phyloP scores from a whole-genome alignment of 2,113 vertebrate genomes.

The Gopherus evgoodei region DNA sequence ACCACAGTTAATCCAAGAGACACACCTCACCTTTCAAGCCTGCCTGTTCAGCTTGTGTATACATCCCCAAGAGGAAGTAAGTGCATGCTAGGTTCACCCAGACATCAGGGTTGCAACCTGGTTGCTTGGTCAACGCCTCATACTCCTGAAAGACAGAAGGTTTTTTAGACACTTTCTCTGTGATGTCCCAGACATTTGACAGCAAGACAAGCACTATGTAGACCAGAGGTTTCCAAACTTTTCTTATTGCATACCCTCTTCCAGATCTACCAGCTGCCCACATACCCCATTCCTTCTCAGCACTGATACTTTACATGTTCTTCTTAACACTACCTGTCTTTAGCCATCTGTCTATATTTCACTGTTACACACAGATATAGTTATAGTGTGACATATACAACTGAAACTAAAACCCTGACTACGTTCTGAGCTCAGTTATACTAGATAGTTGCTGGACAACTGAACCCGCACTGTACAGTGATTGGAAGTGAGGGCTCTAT shows the following conservation, averaged over 20 bases:
- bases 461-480: too few species aligned
- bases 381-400: too few species aligned
- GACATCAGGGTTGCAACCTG: conserved; percentile 86
- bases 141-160: conserved; percentile 86
- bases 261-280: background rate
- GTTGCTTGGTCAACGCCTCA: conserved; percentile 81
- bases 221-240: background rate
- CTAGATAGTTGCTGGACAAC: too few species aligned
- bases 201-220: background rate
- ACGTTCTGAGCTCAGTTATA: too few species aligned
- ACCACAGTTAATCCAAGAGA: background rate
- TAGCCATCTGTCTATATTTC: too few species aligned
- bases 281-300: background rate
- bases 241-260: background rate
- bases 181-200: background rate
- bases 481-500: too few species aligned
- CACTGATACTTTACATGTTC: background rate
- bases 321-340: background rate
- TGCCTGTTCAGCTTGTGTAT: conserved; percentile 92
- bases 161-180: background rate
- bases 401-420: too few species aligned
- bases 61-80: conserved; percentile 95
- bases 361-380: too few species aligned
- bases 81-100: conserved; percentile 95
- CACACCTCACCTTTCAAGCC: conserved; percentile 88